A percentile compares a stretch with the other conserved stretches of the same genome.
phyloP scores from a whole-genome alignment of 1,140 invertebrate genomes.

The Drosophila jambulina region DNA sequence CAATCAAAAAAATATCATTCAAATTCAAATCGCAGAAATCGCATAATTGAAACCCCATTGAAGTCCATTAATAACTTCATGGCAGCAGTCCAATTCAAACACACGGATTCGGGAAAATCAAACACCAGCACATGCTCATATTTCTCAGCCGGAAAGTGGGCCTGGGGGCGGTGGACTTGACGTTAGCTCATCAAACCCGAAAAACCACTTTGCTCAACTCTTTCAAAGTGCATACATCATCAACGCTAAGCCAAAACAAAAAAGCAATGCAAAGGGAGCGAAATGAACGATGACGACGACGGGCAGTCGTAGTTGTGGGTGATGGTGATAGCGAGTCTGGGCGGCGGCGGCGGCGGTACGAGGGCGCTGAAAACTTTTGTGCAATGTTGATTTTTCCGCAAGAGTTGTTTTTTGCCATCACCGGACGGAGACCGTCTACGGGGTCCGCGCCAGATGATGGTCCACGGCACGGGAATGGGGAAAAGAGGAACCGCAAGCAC shows the following conservation, averaged over 20 bases:
- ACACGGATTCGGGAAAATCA: constrained; percentile 35
- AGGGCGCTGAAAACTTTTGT: constrained; percentile 71
- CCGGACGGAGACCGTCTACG: constrained; percentile 54
- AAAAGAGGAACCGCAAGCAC: constrained; percentile 61
- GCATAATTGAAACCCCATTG: constrained; percentile 82
- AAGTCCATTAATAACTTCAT: constrained; percentile 83
- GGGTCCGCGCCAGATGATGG: constrained; percentile 20
- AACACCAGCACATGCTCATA: constrained; percentile 40
- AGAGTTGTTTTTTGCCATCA: constrained; percentile 75
- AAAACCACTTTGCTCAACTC: constrained; percentile 83
- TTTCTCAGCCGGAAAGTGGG: constrained; percentile 26
- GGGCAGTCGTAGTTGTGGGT: constrained; percentile 10
- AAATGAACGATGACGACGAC: constrained; percentile 47
- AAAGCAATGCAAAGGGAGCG: constrained; percentile 64
- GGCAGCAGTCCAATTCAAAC: constrained; percentile 66
- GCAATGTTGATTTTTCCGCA: constrained; percentile 83
- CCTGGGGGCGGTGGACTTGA: constrained; percentile 45
- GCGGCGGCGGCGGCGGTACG: constrained; percentile 23
- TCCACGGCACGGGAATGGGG: constrained; percentile 13
- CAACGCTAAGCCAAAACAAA: constrained; percentile 82
- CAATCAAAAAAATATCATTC: constrained; percentile 83
- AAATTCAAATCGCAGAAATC: constrained; percentile 81
- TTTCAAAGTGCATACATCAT: constrained; percentile 83
- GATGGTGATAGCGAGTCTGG: constrained; percentile 18
- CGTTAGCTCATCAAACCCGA: constrained; percentile 81